These are phyloP conservation scores for Anguilla anguilla DNA, from an alignment of 2,797 vertebrate genomes.

Conservation along the genomic window DNA sequence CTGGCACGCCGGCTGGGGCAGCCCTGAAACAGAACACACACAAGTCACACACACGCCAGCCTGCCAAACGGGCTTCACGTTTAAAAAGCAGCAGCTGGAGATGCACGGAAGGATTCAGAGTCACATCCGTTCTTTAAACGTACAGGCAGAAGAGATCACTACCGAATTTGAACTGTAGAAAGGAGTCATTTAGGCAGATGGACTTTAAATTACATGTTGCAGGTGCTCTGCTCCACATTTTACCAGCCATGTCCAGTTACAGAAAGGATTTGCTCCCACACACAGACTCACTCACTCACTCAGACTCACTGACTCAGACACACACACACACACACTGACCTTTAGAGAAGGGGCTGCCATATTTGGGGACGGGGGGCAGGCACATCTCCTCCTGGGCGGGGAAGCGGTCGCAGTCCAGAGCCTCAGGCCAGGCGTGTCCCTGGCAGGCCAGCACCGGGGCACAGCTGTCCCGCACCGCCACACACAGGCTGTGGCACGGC, in stretches of 20 bases:
- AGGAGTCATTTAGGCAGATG: neutral
- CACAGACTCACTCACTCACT: no score
- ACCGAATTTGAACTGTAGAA: neutral
- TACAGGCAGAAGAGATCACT: neutral
- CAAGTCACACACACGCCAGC: neutral
- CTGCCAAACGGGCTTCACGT: neutral
- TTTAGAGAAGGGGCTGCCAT: constrained; percentile 71
- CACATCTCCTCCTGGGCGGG: constrained; percentile 81
- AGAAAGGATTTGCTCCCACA: neutral
- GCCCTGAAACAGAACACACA: constrained; percentile 60
- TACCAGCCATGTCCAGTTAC: neutral
- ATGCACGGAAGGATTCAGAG: neutral
- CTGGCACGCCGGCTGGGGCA: constrained; percentile 84
- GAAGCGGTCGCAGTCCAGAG: constrained; percentile 80
- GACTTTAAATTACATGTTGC: neutral
- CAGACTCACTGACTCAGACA: neutral
- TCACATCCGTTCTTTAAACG: neutral
- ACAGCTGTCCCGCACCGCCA: constrained; percentile 81
- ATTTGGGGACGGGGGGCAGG: constrained; percentile 74
- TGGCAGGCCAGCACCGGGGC: constrained; percentile 80
- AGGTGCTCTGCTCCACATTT: neutral
- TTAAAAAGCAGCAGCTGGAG: neutral
- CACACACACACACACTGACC: constrained; percentile 62
- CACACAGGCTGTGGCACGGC: constrained; percentile 85
- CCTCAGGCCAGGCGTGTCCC: constrained; percentile 80